Conservation (phyloP, 2,113 vertebrate genomes). For the Lophura nycthemera region DNA sequence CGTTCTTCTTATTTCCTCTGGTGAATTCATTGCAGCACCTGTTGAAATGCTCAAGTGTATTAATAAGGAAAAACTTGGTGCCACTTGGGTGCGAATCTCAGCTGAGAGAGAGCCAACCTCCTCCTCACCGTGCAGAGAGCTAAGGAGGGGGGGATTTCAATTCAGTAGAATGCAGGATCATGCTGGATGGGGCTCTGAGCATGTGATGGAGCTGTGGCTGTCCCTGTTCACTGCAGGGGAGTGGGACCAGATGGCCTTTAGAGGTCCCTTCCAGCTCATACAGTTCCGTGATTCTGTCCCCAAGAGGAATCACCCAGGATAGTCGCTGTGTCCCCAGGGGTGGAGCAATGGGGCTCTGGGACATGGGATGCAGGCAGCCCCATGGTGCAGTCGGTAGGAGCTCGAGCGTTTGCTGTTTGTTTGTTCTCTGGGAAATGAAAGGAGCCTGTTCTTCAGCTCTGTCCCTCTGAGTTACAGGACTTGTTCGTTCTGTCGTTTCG, state of each 20-base stretch:
- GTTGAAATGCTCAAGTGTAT: neutral
- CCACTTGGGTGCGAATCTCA: neutral
- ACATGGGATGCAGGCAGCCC: neutral
- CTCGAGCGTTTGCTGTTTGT: neutral
- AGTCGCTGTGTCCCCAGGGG: accelerated
- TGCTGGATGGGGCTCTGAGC: no score
- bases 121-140: neutral
- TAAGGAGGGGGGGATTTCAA: neutral
- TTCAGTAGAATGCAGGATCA: neutral
- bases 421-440: neutral
- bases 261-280: no score
- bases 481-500: neutral
- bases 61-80: neutral
- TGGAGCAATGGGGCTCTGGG: neutral
- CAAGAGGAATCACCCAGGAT: neutral
- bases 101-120: neutral
- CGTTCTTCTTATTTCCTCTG: neutral
- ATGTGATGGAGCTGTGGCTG: no score
- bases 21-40: neutral
- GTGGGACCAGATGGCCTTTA: no score
- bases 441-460: neutral
- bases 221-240: no score
- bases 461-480: neutral
- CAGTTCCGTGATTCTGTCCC: no score
- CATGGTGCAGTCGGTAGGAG: accelerated